Percentiles rank a stretch among this genome's conserved stretches.
Conservation (phyloP, 2,113 vertebrate genomes). For the Empidonax traillii region DNA sequence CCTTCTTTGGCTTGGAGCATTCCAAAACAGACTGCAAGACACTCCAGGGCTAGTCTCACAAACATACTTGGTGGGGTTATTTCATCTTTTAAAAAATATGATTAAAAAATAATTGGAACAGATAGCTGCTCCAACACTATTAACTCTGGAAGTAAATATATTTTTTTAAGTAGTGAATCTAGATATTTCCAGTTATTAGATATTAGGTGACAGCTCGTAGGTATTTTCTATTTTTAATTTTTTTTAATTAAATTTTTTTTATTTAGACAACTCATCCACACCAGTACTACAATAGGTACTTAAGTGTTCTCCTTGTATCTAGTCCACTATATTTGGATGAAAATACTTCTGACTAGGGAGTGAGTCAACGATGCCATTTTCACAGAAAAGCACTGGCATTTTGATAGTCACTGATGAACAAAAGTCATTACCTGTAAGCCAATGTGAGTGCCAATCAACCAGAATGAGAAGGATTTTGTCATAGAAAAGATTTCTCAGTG, state of each 20-base stretch:
- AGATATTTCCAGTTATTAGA: background rate
- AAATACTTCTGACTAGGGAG: background rate
- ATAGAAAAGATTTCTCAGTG: background rate
- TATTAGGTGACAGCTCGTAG: background rate
- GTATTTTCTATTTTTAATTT: background rate
- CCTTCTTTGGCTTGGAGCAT: background rate
- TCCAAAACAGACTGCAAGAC: background rate
- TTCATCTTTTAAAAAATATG: background rate
- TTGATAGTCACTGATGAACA: background rate
- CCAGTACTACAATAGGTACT: background rate
- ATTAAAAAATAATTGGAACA: background rate
- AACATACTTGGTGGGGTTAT: background rate
- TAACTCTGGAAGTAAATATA: background rate
- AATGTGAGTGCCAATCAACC: background rate
- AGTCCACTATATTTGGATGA: background rate
- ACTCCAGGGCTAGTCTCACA: background rate
- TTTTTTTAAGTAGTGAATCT: background rate
- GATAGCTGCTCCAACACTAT: background rate
- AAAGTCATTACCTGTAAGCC: background rate
- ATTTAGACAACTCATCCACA: background rate
- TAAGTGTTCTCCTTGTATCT: background rate
- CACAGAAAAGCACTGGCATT: background rate
- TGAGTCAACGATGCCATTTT: background rate
- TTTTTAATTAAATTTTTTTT: background rate
- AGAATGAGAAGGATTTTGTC: slow-evolving; percentile 2